Evolutionary conservation across 2,888 invertebrate species (phyloP).

Genomic region (Drosophila eohydei): DNA sequence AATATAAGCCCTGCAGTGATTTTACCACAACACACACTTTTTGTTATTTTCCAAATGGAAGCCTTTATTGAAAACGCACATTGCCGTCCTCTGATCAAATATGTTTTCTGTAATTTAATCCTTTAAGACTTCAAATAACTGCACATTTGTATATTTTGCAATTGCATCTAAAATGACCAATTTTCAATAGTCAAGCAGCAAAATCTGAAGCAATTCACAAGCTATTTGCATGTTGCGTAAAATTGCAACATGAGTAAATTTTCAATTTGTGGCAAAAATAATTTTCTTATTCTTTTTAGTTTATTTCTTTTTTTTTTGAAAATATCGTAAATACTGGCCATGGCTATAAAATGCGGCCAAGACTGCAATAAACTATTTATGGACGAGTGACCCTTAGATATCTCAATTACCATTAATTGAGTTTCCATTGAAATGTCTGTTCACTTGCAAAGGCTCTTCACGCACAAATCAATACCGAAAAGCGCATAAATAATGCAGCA

Average conservation of each 20-base stretch:
- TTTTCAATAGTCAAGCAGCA: background rate
- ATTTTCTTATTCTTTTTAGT: conserved; percentile 6
- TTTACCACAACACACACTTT: background rate
- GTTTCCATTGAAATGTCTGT: conserved; percentile 10
- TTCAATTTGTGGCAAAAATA: background rate
- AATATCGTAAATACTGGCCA: background rate
- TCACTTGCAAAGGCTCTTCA: conserved; percentile 13
- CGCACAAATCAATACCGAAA: conserved; percentile 33
- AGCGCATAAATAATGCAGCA: conserved; percentile 10
- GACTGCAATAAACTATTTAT: conserved; percentile 16
- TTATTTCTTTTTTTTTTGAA: background rate
- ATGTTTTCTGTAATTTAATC: background rate
- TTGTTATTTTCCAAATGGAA: background rate
- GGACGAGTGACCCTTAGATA: conserved; percentile 11
- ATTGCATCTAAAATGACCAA: background rate
- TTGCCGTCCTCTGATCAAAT: background rate
- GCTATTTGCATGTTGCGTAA: background rate
- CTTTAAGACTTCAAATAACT: background rate
- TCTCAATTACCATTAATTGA: conserved; percentile 16
- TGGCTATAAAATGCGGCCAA: conserved; percentile 6
- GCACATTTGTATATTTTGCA: background rate
- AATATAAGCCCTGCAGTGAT: background rate
- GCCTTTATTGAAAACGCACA: too few species aligned
- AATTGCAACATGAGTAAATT: conserved; percentile 10
- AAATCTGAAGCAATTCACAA: background rate